Percentiles rank a stretch among this genome's conserved stretches.
phyloP scores from a whole-genome alignment of 2,113 vertebrate species.

The Stegostoma tigrinum region DNA sequence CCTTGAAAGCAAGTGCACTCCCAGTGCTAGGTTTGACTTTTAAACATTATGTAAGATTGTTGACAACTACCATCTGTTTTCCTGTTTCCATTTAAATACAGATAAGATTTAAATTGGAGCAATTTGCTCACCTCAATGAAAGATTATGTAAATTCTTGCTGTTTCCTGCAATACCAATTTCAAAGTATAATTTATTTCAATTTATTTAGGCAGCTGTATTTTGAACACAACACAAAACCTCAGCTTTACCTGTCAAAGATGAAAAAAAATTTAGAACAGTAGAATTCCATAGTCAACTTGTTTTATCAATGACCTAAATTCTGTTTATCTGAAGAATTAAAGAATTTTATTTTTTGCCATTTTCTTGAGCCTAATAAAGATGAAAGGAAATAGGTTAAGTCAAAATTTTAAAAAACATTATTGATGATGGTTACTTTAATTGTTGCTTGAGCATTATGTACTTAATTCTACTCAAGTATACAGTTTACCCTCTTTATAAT shows the following conservation, averaged over 20 bases:
- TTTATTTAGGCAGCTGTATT: background rate
- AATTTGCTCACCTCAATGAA: background rate
- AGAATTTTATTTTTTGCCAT: background rate
- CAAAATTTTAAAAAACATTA: background rate
- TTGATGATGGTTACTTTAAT: background rate
- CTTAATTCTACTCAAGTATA: background rate
- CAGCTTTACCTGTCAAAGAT: background rate
- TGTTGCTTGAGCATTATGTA: background rate
- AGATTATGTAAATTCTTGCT: background rate
- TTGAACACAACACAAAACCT: background rate
- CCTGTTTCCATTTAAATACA: background rate
- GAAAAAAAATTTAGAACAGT: background rate
- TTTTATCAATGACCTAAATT: background rate
- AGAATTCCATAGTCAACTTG: background rate
- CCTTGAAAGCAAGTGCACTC: background rate
- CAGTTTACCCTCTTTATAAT: background rate
- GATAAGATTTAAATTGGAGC: background rate
- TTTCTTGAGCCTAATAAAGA: background rate
- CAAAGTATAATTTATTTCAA: background rate
- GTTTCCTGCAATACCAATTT: background rate
- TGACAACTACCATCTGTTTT: conserved; percentile 3
- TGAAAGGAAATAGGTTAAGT: background rate
- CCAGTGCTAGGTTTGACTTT: background rate
- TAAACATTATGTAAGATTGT: background rate
- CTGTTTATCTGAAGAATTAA: background rate